phyloP scores from a whole-genome alignment of 1,140 invertebrate genomes.

The Branchinecta lindahli region DNA sequence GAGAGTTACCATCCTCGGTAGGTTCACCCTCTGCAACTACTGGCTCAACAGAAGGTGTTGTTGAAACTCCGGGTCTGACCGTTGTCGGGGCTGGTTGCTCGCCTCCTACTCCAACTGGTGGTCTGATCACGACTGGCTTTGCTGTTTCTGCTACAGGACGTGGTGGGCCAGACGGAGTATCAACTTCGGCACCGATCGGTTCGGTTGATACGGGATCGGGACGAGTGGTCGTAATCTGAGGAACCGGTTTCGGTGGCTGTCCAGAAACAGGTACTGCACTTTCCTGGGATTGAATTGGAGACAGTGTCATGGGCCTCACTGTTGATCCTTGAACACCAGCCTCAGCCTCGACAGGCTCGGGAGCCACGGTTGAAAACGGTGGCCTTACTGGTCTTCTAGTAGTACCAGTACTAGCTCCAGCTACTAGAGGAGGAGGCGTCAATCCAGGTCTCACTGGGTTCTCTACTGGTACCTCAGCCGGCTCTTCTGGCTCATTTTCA shows the following conservation, averaged over 20 bases:
- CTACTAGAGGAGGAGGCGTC: too few species aligned
- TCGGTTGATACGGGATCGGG: neutral
- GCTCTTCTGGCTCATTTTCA: too few species aligned
- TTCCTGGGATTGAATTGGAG: neutral
- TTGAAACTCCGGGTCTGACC: too few species aligned
- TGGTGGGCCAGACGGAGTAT: neutral
- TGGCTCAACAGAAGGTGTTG: too few species aligned
- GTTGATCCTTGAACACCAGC: neutral
- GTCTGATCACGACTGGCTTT: neutral
- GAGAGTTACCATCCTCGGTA: too few species aligned
- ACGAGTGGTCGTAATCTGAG: neutral
- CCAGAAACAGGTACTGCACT: neutral
- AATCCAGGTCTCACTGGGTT: too few species aligned
- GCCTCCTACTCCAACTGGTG: too few species aligned
- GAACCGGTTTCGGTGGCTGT: neutral
- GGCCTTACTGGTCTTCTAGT: neutral
- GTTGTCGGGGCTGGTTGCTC: too few species aligned
- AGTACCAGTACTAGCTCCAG: too few species aligned
- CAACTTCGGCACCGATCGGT: neutral
- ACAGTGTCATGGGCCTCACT: neutral
- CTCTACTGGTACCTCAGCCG: too few species aligned
- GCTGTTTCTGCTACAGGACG: neutral
- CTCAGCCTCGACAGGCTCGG: neutral
- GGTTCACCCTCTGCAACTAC: too few species aligned
- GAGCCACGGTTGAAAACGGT: neutral